These are phyloP conservation scores for Limnodromus scolopaceus DNA, from an alignment of 2,797 vertebrate species.

Conservation along the genomic window DNA sequence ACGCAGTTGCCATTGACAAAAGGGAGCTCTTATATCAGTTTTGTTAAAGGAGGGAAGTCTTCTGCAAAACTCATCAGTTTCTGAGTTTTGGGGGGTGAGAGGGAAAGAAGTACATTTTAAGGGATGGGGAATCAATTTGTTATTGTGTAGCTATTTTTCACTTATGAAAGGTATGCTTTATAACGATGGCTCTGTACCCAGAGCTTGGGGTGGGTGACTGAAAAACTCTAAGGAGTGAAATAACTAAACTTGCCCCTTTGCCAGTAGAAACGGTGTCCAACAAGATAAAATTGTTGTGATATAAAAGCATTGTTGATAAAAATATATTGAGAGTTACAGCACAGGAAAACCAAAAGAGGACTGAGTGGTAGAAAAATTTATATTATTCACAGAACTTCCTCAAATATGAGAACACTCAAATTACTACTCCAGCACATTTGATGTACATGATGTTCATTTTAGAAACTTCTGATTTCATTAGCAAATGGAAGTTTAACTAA, in stretches of 20 bases:
- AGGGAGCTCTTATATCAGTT: background rate
- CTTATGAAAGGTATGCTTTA: background rate
- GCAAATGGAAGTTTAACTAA: background rate
- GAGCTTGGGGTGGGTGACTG: background rate
- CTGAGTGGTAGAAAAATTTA: background rate
- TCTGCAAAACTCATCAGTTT: conserved; percentile 34
- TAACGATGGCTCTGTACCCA: background rate
- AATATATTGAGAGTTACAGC: background rate
- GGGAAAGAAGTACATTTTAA: background rate
- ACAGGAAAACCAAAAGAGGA: background rate
- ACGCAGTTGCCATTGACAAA: background rate
- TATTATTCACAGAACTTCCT: background rate
- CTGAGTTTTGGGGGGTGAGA: background rate
- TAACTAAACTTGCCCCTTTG: background rate
- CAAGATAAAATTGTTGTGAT: background rate
- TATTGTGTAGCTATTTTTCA: background rate
- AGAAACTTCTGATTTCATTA: conserved; percentile 13
- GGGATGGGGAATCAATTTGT: conserved; percentile 1
- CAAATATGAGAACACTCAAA: background rate
- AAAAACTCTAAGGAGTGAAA: background rate
- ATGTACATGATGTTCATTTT: background rate
- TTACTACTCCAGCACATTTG: background rate
- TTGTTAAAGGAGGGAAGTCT: background rate
- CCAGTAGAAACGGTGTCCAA: background rate
- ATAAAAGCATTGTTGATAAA: background rate